These are phyloP conservation scores for Xylocampa areola DNA, from an alignment of 2,888 invertebrate species.

Conservation along the genomic window DNA sequence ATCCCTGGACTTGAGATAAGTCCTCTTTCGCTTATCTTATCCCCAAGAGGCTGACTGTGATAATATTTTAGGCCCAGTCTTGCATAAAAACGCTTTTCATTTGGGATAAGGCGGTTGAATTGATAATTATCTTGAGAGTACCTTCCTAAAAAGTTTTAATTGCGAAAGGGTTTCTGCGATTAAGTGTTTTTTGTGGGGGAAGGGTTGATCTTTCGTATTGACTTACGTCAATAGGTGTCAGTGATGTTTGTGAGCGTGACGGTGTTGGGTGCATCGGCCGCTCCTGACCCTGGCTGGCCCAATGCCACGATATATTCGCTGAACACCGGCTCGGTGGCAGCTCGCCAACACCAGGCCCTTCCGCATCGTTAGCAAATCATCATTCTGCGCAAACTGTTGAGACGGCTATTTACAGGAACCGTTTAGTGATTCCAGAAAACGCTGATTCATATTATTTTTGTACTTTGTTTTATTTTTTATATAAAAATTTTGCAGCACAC, in stretches of 20 bases:
- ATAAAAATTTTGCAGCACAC: too few relatives aligned
- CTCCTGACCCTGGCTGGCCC: slow-evolving; percentile 89
- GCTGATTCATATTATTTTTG: slow-evolving; percentile 46
- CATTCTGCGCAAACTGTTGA: slow-evolving; percentile 70
- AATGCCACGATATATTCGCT: slow-evolving; percentile 84
- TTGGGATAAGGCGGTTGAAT: slow-evolving; percentile 32
- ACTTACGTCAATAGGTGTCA: slow-evolving; percentile 50
- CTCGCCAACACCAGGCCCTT: slow-evolving; percentile 81
- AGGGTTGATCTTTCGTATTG: slow-evolving; percentile 43
- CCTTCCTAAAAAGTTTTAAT: slow-evolving; percentile 55
- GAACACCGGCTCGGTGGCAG: slow-evolving; percentile 75
- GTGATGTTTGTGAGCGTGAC: slow-evolving; percentile 69
- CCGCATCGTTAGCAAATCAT: slow-evolving; percentile 83
- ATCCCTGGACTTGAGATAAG: slow-evolving; percentile 77
- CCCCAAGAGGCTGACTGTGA: slow-evolving; percentile 72
- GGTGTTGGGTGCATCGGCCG: slow-evolving; percentile 83
- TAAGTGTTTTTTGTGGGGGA: slow-evolving; percentile 28
- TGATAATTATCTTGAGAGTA: slow-evolving; percentile 45
- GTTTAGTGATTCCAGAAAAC: slow-evolving; percentile 51
- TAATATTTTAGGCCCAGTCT: slow-evolving; percentile 65
- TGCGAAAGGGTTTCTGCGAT: slow-evolving; percentile 46
- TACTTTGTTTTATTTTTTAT: not conserved
- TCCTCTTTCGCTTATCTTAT: slow-evolving; percentile 80
- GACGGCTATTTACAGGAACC: slow-evolving; percentile 57
- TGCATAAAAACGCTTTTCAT: slow-evolving; percentile 59